phyloP scores from a whole-genome alignment of 1,140 invertebrate genomes.

The Ceratitis capitata region DNA sequence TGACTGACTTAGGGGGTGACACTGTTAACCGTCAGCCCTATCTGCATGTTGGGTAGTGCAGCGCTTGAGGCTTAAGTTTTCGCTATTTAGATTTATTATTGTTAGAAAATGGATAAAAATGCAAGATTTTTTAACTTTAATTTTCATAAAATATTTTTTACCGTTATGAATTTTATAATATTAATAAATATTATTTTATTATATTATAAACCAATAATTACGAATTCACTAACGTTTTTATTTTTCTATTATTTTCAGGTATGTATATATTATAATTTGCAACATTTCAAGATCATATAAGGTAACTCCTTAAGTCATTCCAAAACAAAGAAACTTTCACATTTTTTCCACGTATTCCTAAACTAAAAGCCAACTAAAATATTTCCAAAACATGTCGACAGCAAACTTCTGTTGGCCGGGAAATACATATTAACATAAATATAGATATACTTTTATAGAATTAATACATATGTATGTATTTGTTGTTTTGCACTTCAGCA shows the following conservation, averaged over 20 bases:
- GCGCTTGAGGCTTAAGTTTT: no score
- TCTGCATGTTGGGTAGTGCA: no score
- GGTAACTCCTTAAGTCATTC: background rate
- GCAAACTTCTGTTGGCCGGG: background rate
- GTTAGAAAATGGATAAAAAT: no score
- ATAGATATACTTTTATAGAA: background rate
- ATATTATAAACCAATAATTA: background rate
- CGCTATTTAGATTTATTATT: no score
- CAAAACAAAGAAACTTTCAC: slow-evolving; percentile 15
- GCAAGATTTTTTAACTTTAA: no score
- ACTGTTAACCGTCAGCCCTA: no score
- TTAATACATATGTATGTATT: background rate
- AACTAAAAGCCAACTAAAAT: background rate
- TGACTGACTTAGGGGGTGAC: no score
- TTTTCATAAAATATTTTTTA: no score
- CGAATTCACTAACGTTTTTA: background rate
- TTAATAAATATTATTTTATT: background rate
- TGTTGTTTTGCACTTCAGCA: background rate
- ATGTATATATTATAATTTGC: background rate
- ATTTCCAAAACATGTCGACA: slow-evolving; percentile 5
- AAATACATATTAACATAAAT: background rate
- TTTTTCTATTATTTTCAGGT: slow-evolving; percentile 20
- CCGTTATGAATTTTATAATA: background rate
- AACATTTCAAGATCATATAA: background rate
- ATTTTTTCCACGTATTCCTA: background rate